Evolutionary conservation across 2,797 vertebrate genomes (phyloP).

Genomic region (Falco concolor): DNA sequence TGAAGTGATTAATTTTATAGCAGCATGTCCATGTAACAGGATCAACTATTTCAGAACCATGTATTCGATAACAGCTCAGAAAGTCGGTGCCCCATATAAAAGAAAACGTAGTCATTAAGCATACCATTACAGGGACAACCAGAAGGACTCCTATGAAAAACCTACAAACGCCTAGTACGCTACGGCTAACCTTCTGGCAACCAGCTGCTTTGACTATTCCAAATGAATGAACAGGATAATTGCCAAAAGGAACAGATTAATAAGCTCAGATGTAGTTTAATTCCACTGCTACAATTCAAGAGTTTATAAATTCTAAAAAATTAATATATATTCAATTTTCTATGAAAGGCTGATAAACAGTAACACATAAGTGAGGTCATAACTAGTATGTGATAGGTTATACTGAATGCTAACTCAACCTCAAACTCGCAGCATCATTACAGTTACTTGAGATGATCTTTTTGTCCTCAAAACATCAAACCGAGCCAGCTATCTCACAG

Average conservation of each 20-base stretch:
- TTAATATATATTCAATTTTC: neutral
- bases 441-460: neutral
- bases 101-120: neutral
- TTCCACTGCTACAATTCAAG: neutral
- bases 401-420: neutral
- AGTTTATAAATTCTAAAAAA: neutral
- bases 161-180: neutral
- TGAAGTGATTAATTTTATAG: neutral
- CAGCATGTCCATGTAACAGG: neutral
- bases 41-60: neutral
- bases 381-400: neutral
- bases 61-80: neutral
- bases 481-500: neutral
- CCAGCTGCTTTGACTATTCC: conserved; percentile 48
- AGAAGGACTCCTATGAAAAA: neutral
- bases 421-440: neutral
- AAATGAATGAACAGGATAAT: conserved; percentile 10
- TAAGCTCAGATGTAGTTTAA: neutral
- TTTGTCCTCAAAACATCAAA: neutral
- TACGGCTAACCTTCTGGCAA: conserved; percentile 25
- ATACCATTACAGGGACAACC: neutral
- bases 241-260: conserved; percentile 33
- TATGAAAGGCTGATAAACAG: neutral
- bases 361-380: neutral
- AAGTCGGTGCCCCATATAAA: neutral